Evolutionary conservation across 2,797 vertebrate genomes (phyloP).

Genomic region (Schizopygopsis malacanthus): DNA sequence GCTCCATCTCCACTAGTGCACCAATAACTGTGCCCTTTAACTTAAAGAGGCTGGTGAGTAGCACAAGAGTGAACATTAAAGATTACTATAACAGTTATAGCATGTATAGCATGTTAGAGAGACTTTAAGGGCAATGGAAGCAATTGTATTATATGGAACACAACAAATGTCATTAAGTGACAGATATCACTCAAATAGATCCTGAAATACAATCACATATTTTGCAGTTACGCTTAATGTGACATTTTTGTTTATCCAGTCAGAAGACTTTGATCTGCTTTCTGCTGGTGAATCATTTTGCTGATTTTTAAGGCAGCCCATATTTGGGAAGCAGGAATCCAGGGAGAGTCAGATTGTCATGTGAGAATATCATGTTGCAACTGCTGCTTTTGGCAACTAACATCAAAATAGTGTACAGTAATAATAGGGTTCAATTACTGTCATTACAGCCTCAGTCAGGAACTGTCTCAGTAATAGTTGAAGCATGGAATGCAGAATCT

Average conservation of each 20-base stretch:
- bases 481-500: slow-evolving; percentile 83
- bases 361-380: neutral
- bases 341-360: neutral
- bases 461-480: slow-evolving; percentile 83
- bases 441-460: slow-evolving; percentile 74
- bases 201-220: neutral
- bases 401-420: neutral
- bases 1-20: slow-evolving; percentile 69
- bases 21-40: slow-evolving; percentile 79
- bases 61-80: neutral
- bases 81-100: neutral
- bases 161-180: neutral
- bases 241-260: neutral
- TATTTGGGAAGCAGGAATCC: neutral
- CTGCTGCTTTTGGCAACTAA: neutral
- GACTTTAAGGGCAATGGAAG: too few relatives aligned
- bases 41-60: slow-evolving; percentile 88
- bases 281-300: neutral
- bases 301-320: neutral
- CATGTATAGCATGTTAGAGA: neutral
- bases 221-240: neutral
- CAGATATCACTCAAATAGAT: neutral
- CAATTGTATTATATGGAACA: neutral
- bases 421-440: neutral
- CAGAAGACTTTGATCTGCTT: neutral